Evolutionary conservation across 2,797 vertebrate genomes (phyloP).

Genomic region (Myotis daubentonii): DNA sequence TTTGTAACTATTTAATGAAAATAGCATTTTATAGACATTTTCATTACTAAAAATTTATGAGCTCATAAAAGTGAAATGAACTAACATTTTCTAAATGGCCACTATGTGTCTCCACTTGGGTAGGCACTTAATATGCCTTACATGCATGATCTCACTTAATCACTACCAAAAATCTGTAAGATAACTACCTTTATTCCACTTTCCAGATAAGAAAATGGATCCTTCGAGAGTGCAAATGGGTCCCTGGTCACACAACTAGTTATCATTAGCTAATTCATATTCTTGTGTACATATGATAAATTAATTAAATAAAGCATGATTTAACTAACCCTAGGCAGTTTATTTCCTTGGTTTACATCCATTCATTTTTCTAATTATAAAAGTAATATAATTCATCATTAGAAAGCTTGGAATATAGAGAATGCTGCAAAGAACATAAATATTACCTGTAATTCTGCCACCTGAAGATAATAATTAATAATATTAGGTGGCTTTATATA

Average conservation of each 20-base stretch:
- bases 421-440: neutral
- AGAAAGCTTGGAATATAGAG: neutral
- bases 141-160: conserved; percentile 37
- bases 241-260: neutral
- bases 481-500: neutral
- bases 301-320: conserved; percentile 36
- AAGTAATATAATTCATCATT: neutral
- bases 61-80: conserved; percentile 54
- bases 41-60: conserved; percentile 60
- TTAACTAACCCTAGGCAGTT: neutral
- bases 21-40: conserved; percentile 47
- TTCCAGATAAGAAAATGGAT: neutral
- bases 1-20: conserved; percentile 58
- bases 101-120: neutral
- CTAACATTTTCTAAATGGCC: conserved; percentile 38
- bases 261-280: neutral
- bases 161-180: neutral
- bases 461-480: neutral
- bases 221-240: neutral
- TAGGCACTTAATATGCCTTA: neutral
- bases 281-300: neutral
- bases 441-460: neutral
- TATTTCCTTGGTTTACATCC: neutral
- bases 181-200: neutral
- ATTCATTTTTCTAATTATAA: conserved; percentile 17